These are phyloP conservation scores for Acyrthosiphon pisum DNA, from an alignment of 1,140 invertebrate species.

Conservation along the genomic window DNA sequence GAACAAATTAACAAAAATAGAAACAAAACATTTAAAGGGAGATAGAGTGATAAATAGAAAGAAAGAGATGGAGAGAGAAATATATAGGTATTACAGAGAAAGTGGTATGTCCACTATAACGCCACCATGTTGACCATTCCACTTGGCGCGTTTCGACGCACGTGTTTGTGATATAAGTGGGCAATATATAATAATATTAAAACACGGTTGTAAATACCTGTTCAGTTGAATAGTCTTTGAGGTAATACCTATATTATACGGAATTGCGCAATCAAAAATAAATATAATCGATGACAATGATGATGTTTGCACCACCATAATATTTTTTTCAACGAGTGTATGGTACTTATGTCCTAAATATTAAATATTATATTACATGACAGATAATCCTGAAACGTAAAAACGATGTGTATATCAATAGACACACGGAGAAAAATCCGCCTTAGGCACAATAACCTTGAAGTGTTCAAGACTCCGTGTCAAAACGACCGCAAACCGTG, in stretches of 20 bases:
- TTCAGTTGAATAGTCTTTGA: background rate
- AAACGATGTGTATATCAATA: background rate
- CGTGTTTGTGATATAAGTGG: background rate
- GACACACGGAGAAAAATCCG: background rate
- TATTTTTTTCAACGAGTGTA: background rate
- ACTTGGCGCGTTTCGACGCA: background rate
- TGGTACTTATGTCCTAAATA: background rate
- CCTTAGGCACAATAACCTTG: background rate
- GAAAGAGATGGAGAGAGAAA: background rate
- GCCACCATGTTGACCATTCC: background rate
- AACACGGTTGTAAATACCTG: background rate
- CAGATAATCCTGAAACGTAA: background rate
- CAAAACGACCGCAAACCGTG: constrained; percentile 27
- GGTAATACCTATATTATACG: background rate
- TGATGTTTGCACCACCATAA: background rate
- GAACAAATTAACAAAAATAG: background rate
- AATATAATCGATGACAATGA: background rate
- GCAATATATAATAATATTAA: background rate
- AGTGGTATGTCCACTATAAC: constrained; percentile 41
- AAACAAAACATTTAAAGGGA: background rate
- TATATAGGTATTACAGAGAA: background rate
- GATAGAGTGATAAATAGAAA: background rate
- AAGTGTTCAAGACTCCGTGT: constrained; percentile 38
- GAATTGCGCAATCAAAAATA: background rate
- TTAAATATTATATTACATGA: background rate